A percentile compares a stretch with the other conserved stretches of the same genome.
Conservation (phyloP, 2,113 vertebrate genomes). For the Aptenodytes patagonicus region DNA sequence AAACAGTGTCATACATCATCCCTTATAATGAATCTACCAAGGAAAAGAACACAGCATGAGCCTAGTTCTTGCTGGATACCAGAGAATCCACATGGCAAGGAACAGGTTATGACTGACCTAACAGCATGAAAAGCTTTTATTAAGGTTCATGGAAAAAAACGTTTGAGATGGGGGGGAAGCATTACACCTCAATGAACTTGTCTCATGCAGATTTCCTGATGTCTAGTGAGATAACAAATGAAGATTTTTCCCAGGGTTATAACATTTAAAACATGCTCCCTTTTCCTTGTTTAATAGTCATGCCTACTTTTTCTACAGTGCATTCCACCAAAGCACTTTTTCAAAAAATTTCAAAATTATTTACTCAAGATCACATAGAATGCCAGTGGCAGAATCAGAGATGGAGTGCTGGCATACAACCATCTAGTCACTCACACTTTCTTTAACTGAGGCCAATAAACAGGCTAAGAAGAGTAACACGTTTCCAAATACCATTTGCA, state of each 20-base stretch:
- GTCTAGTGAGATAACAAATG: background rate
- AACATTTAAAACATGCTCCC: background rate
- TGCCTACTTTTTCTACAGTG: background rate
- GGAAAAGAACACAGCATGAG: background rate
- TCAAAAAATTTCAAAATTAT: background rate
- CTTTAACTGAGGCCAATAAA: background rate
- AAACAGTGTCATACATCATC: background rate
- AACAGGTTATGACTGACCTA: background rate
- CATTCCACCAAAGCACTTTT: background rate
- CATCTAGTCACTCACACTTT: background rate
- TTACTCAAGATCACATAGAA: background rate
- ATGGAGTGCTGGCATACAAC: background rate
- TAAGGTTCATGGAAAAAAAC: background rate
- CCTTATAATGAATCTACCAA: background rate
- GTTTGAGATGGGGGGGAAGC: background rate
- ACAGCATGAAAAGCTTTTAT: background rate
- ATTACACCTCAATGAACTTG: background rate
- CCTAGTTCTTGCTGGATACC: background rate
- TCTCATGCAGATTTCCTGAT: background rate
- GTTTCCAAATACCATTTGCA: background rate
- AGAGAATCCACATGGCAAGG: background rate
- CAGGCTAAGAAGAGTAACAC: background rate
- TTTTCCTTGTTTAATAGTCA: background rate
- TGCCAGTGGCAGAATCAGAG: background rate
- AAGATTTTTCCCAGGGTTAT: background rate